Conservation (phyloP, 1,140 invertebrate genomes). For the Lineus longissimus region DNA sequence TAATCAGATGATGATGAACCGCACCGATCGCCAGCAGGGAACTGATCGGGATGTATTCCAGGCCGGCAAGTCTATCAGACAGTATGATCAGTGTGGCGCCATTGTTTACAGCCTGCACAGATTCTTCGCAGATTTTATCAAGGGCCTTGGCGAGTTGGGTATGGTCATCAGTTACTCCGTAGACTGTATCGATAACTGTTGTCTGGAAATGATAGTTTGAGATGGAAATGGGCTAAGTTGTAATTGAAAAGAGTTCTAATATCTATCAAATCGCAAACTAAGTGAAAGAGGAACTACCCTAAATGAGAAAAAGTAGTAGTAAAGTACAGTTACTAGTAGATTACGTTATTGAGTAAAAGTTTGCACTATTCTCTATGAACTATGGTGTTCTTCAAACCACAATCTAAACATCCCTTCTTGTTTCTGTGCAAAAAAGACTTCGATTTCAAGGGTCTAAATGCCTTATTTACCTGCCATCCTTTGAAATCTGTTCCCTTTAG, state of each 20-base stretch:
- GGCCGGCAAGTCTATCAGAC: slow-evolving; percentile 76
- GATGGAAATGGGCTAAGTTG: not conserved
- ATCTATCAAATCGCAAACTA: not conserved
- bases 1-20: slow-evolving; percentile 92
- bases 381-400: too few relatives aligned
- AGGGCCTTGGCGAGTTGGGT: slow-evolving; percentile 74
- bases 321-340: too few relatives aligned
- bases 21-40: slow-evolving; percentile 85
- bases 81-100: slow-evolving; percentile 85
- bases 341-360: too few relatives aligned
- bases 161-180: slow-evolving; percentile 66
- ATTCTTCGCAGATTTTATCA: slow-evolving; percentile 75
- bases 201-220: slow-evolving; percentile 55
- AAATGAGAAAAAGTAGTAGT: too few relatives aligned
- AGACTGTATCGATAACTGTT: slow-evolving; percentile 87
- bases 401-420: too few relatives aligned
- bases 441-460: too few relatives aligned
- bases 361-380: too few relatives aligned
- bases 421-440: too few relatives aligned
- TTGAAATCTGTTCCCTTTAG: slow-evolving; percentile 80
- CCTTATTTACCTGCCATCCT: slow-evolving; percentile 84
- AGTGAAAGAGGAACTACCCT: too few relatives aligned
- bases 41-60: slow-evolving; percentile 62
- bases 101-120: slow-evolving; percentile 71
- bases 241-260: not conserved